Percentiles rank a stretch among this genome's conserved stretches.
Conservation (phyloP, 64 coral and sea anemone genomes). For the Stichodactyla helianthus region DNA sequence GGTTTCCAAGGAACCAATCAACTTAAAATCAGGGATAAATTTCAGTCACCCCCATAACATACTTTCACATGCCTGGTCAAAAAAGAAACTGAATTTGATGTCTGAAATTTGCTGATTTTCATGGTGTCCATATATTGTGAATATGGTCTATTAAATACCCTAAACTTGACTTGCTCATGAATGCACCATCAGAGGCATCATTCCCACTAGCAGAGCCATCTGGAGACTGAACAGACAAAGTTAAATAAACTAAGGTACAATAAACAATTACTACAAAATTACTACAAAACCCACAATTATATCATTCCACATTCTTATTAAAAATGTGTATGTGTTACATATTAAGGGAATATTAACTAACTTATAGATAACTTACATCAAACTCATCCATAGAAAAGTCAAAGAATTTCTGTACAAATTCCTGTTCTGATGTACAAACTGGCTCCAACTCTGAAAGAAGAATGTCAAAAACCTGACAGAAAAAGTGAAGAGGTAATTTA, state of each 20-base stretch:
- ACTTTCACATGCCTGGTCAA: no score
- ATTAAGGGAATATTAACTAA: no score
- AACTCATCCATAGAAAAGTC: conserved; percentile 69
- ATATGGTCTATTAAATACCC: not conserved
- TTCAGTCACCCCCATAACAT: no score
- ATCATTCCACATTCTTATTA: no score
- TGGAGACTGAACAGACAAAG: conserved; percentile 18
- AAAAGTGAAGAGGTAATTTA: no score
- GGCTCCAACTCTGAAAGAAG: conserved; percentile 92
- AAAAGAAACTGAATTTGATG: no score
- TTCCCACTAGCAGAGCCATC: conserved; percentile 32
- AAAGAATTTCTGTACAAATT: conserved; percentile 94
- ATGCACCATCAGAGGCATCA: conserved; percentile 79
- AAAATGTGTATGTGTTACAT: no score
- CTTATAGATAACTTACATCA: conserved; percentile 43
- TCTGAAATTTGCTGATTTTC: no score
- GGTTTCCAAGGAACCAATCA: no score
- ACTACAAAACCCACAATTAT: not conserved
- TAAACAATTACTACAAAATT: not conserved
- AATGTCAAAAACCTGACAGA: conserved; percentile 81
- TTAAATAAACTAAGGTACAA: not conserved
- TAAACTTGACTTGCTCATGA: conserved; percentile 43
- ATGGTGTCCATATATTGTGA: not conserved
- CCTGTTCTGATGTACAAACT: conserved; percentile 88
- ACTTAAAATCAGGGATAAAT: no score